These are phyloP conservation scores for Selenia dentaria DNA, from an alignment of 2,888 invertebrate species.

Conservation along the genomic window DNA sequence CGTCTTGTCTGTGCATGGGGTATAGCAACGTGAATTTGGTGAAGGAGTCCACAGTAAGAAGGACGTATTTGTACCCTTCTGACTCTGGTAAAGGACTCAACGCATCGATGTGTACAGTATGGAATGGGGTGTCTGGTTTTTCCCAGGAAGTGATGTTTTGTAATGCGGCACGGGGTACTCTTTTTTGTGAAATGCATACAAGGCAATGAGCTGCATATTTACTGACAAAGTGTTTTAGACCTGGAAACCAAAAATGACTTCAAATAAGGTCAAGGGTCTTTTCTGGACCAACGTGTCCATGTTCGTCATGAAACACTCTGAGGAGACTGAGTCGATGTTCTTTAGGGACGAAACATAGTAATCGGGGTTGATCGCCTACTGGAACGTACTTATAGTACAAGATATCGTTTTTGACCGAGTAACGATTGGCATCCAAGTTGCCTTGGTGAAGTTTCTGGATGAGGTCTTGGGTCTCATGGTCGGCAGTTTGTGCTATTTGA, in stretches of 20 bases:
- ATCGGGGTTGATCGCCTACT: conserved; percentile 26
- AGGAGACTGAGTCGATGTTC: conserved; percentile 37
- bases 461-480: conserved; percentile 30
- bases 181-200: conserved; percentile 25
- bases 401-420: conserved; percentile 17
- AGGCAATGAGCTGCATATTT: conserved; percentile 33
- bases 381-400: conserved; percentile 25
- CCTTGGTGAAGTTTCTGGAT: conserved; percentile 30
- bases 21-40: conserved; percentile 35
- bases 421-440: conserved; percentile 28
- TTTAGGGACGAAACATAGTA: conserved; percentile 37
- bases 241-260: conserved; percentile 37
- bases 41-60: conserved; percentile 35
- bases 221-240: conserved; percentile 19
- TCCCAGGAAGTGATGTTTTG: conserved; percentile 31
- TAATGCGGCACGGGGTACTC: conserved; percentile 22
- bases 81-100: conserved; percentile 10
- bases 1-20: conserved; percentile 32
- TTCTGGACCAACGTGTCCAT: conserved; percentile 27
- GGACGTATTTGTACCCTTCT: conserved; percentile 21
- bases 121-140: conserved; percentile 17
- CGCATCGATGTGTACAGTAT: conserved; percentile 22
- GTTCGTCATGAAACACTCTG: conserved; percentile 37
- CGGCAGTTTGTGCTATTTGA: conserved; percentile 32
- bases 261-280: conserved; percentile 28